A percentile compares a stretch with the other conserved stretches of the same genome.
These are phyloP conservation scores for Listronotus bonariensis DNA, from an alignment of 1,140 invertebrate genomes.

Conservation along the genomic window DNA sequence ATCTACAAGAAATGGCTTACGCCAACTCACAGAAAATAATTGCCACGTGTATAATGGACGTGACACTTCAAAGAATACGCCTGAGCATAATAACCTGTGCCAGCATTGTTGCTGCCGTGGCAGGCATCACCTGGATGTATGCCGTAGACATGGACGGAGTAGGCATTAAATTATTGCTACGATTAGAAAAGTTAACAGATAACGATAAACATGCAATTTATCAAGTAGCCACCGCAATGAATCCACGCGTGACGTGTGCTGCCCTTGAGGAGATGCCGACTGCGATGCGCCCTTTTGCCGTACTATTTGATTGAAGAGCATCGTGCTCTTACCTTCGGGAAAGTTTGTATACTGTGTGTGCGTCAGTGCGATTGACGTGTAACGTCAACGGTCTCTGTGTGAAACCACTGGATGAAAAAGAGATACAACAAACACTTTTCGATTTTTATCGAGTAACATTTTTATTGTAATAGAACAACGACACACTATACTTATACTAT, in stretches of 20 bases:
- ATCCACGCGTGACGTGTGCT: neutral
- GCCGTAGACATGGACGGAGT: neutral
- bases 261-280: neutral
- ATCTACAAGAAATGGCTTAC: conserved; percentile 1
- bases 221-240: neutral
- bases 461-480: too few relatives aligned
- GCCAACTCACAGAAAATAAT: neutral
- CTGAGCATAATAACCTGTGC: neutral
- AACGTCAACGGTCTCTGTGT: too few relatives aligned
- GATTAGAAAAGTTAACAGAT: conserved; percentile 1
- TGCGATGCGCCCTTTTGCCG: conserved; percentile 1
- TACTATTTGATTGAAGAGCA: neutral
- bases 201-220: conserved; percentile 1
- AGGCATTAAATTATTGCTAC: conserved; percentile 1
- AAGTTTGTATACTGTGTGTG: too few relatives aligned
- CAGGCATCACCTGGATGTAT: neutral
- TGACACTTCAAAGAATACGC: conserved; percentile 1
- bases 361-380: too few relatives aligned
- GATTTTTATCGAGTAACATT: too few relatives aligned
- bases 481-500: too few relatives aligned
- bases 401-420: too few relatives aligned
- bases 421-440: too few relatives aligned
- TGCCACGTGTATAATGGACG: neutral
- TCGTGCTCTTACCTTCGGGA: neutral
- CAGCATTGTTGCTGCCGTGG: neutral